These are phyloP conservation scores for Ceraclea dissimilis DNA, from an alignment of 2,888 invertebrate species.

Conservation along the genomic window DNA sequence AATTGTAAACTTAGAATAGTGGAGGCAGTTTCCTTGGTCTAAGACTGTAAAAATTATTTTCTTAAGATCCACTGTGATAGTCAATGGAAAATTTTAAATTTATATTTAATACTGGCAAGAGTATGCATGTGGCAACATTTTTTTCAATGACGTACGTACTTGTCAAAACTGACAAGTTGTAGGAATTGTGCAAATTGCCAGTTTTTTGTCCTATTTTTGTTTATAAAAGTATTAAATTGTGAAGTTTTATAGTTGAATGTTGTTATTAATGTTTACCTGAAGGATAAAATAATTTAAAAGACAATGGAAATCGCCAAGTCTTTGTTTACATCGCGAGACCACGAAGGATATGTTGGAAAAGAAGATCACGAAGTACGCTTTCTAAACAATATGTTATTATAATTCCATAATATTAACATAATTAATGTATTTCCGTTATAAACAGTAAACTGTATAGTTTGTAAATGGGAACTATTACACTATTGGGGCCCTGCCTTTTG, in stretches of 20 bases:
- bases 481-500: too few relatives aligned
- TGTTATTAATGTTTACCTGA: not conserved
- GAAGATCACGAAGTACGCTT: constrained; percentile 66
- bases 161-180: not conserved
- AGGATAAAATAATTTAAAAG: not conserved
- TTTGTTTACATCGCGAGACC: constrained; percentile 76
- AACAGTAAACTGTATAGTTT: not conserved
- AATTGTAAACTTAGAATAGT: too few relatives aligned
- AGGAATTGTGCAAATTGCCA: not conserved
- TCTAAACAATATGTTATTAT: constrained; percentile 20
- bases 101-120: too few relatives aligned
- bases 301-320: constrained; percentile 89
- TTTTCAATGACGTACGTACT: not conserved
- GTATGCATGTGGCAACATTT: not conserved
- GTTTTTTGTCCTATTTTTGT: not conserved
- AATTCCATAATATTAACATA: not conserved
- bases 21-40: too few relatives aligned
- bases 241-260: not conserved
- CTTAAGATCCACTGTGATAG: too few relatives aligned
- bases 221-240: not conserved
- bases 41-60: too few relatives aligned
- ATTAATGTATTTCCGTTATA: not conserved
- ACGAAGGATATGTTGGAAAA: constrained; percentile 85
- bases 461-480: too few relatives aligned
- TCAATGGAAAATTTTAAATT: too few relatives aligned